Percentiles rank a stretch among this genome's conserved stretches.
phyloP scores from a whole-genome alignment of 2,113 vertebrate genomes.

The Garra rufa region DNA sequence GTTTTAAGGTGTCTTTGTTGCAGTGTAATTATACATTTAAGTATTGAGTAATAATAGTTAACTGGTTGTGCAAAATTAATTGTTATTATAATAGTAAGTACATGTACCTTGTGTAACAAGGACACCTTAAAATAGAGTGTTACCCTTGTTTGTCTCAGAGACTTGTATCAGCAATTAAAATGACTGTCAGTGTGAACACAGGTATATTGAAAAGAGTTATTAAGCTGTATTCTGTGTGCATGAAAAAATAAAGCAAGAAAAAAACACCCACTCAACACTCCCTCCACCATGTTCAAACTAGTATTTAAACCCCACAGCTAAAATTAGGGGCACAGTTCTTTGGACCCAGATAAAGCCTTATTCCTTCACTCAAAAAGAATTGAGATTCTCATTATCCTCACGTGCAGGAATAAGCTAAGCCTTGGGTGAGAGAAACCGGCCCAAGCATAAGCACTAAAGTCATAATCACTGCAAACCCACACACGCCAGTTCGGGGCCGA shows the following conservation, averaged over 20 bases:
- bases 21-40: too few species aligned
- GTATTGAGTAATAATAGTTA: too few species aligned
- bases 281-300: slow-evolving; percentile 7
- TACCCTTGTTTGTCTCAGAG: background rate
- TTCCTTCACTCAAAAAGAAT: background rate
- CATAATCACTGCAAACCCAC: slow-evolving; percentile 34
- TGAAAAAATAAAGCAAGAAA: background rate
- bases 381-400: background rate
- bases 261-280: background rate
- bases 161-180: background rate
- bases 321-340: slow-evolving; percentile 12
- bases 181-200: background rate
- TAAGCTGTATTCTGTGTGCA: background rate
- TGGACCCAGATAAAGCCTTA: slow-evolving; percentile 28
- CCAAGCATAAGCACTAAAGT: background rate
- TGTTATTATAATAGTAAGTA: too few species aligned
- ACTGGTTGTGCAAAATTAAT: too few species aligned
- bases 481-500: slow-evolving; percentile 22
- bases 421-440: slow-evolving; percentile 28
- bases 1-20: too few species aligned
- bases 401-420: slow-evolving; percentile 1
- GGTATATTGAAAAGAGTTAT: background rate
- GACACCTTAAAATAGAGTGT: too few species aligned
- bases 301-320: background rate
- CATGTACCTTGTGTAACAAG: too few species aligned